Evolutionary conservation across 2,797 vertebrate genomes (phyloP), one percentile per base, ranked within the genome.

Genomic region (Sebastes vulpes): DNA sequence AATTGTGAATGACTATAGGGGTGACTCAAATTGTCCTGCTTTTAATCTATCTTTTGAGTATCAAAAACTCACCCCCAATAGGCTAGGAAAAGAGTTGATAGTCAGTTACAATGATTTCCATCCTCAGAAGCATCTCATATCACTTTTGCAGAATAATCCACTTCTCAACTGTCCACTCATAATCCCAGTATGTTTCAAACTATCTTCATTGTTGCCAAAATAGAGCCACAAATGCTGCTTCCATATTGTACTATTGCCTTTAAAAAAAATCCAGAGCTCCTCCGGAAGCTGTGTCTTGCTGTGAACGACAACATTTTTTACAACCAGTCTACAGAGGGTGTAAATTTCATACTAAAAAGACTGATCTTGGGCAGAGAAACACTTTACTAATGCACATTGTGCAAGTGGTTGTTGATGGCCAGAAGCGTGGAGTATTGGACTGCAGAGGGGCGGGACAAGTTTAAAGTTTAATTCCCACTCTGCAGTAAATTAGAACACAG

Each of bases 401-500:
- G 90, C 86, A 92, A 91, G 87, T 87, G 81, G 82, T 89, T 92
- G 89, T 90, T 91, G 88, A 91, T 92, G 88, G 89, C 90, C 91
- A 94, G 88, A 82, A 93, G 88, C 82, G 74, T 72, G 70, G 84
- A 86, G 89, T 48, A 84, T 76, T 92, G 85, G 82, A 78, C 81
- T 90, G 81, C 84, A 86, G 85, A 86, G 89, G 90, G 94, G 93
- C 65, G 92, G 92, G 91, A 87, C 79, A 14, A 91, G 92, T 93
- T 93, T 92, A 94, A 92, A 94, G 88, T 93, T 93, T 92, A 93
- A 95, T 94, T 95, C 93, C 94, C 93, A 91, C 94, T 94, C 93
- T 91, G 94, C 92, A 94, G 93, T 95, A 94, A 96, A 96, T 95
- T 94, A 95, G 92, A 95, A 94, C 94, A 92, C 95, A 94, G 93